These are phyloP conservation scores for Lepidochrysops patricia DNA, from an alignment of 2,888 invertebrate species.

Conservation along the genomic window DNA sequence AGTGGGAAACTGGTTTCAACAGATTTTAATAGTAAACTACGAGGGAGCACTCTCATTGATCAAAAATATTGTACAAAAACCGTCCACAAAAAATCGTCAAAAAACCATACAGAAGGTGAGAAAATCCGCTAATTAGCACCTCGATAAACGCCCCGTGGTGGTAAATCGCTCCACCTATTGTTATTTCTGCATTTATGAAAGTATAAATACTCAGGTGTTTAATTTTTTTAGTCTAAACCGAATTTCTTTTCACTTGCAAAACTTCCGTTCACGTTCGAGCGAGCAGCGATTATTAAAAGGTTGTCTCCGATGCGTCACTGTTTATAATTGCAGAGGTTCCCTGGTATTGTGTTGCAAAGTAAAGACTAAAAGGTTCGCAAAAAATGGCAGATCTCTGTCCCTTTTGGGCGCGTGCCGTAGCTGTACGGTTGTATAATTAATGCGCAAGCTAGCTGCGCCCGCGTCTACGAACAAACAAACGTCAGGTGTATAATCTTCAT, in stretches of 20 bases:
- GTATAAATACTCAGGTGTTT: slow-evolving; percentile 62
- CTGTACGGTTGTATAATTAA: slow-evolving; percentile 55
- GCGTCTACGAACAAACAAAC: slow-evolving; percentile 44
- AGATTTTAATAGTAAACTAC: slow-evolving; percentile 12
- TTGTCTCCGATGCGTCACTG: slow-evolving; percentile 41
- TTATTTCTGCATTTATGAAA: slow-evolving; percentile 42
- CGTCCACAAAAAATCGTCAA: slow-evolving; percentile 24
- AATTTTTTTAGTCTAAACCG: slow-evolving; percentile 48
- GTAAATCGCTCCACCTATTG: slow-evolving; percentile 48
- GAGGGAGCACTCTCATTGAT: slow-evolving; percentile 13
- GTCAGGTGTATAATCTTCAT: slow-evolving; percentile 71
- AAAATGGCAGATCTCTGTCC: slow-evolving; percentile 33
- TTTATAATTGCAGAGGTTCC: slow-evolving; percentile 44
- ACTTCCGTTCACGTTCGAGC: slow-evolving; percentile 52
- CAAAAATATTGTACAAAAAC: slow-evolving; percentile 17
- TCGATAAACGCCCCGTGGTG: slow-evolving; percentile 41
- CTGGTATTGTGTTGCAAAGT: slow-evolving; percentile 21
- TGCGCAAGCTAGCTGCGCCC: slow-evolving; percentile 42
- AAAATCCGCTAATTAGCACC: slow-evolving; percentile 67
- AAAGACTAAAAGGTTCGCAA: slow-evolving; percentile 18
- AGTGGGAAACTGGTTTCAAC: slow-evolving; percentile 10
- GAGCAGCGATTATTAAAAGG: slow-evolving; percentile 55
- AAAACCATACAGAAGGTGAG: slow-evolving; percentile 54
- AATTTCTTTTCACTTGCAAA: slow-evolving; percentile 53
- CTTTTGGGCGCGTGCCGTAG: slow-evolving; percentile 44